phyloP scores from a whole-genome alignment of 2,797 vertebrate species.

The Molossus alvarezi region DNA sequence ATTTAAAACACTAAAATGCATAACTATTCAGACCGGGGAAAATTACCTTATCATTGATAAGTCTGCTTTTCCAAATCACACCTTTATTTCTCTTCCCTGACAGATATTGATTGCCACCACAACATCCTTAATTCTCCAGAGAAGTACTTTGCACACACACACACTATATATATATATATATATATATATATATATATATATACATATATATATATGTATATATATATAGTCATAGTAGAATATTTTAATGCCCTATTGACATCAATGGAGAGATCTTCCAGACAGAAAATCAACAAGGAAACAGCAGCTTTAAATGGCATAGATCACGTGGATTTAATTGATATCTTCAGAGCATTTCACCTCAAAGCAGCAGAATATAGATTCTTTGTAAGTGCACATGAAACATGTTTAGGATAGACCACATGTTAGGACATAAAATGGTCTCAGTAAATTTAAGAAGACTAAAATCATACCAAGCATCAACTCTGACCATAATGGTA shows the following conservation, averaged over 20 bases:
- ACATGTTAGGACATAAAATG: not conserved
- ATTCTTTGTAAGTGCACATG: not conserved
- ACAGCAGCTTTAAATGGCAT: not conserved
- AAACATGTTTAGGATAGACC: not conserved
- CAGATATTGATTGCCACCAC: not conserved
- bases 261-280: not conserved
- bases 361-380: not conserved
- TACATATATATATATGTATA: too few species aligned
- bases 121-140: conserved; percentile 16
- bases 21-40: conserved; percentile 14
- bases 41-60: conserved; percentile 36
- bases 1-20: conserved; percentile 21
- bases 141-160: not conserved
- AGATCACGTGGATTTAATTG: not conserved
- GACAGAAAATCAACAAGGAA: not conserved
- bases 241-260: not conserved
- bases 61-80: conserved; percentile 55
- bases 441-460: not conserved
- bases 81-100: conserved; percentile 22
- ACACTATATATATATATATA: too few species aligned
- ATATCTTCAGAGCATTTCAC: not conserved
- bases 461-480: not conserved
- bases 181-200: too few species aligned
- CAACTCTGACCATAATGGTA: not conserved
- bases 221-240: too few species aligned